Evolutionary conservation across 2,797 vertebrate genomes (phyloP).

Genomic region (Schizopygopsis pylzovi): DNA sequence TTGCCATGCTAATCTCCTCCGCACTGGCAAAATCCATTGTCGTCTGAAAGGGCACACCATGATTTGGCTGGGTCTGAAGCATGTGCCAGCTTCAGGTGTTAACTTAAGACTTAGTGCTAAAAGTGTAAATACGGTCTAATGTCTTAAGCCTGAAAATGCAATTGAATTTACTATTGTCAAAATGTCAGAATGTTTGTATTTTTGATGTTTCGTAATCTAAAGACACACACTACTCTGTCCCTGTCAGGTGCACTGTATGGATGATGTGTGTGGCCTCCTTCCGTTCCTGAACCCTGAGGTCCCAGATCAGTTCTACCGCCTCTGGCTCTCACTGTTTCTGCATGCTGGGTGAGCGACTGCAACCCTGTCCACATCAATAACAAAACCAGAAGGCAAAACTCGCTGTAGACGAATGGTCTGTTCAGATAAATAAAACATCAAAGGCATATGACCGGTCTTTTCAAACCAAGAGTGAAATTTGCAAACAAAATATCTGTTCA

Average conservation of each 20-base stretch:
- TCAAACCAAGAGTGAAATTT: background rate
- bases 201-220: constrained; percentile 11
- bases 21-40: constrained; percentile 50
- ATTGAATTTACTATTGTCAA: constrained; percentile 1
- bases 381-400: background rate
- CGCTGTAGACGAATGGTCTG: background rate
- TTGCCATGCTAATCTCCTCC: constrained; percentile 52
- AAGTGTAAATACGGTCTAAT: constrained; percentile 64
- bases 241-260: constrained; percentile 95
- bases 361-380: background rate
- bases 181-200: constrained; percentile 4
- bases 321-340: constrained; percentile 96
- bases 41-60: constrained; percentile 35
- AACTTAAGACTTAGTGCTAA: constrained; percentile 77
- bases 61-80: constrained; percentile 20
- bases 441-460: background rate
- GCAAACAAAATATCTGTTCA: background rate
- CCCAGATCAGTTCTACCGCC: constrained; percentile 97
- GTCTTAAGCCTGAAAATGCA: constrained; percentile 8
- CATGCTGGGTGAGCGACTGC: constrained; percentile 88
- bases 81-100: constrained; percentile 32
- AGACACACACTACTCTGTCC: background rate
- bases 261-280: constrained; percentile 94
- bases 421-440: background rate
- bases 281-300: constrained; percentile 97